Base-by-base conservation (phyloP, 2,888 invertebrate species). In the Saturnia japonica region DNA sequence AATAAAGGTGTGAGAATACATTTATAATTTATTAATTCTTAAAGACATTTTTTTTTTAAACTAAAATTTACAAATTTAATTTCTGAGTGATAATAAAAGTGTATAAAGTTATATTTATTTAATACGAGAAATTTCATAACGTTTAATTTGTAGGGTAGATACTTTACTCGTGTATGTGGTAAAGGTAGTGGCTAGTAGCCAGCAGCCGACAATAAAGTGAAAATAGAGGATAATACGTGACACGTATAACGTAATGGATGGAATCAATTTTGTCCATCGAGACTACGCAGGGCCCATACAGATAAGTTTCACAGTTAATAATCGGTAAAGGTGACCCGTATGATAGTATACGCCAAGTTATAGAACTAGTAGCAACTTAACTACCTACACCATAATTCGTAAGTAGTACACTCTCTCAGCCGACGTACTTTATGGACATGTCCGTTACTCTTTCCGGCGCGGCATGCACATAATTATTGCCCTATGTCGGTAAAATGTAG, bases 251-350 rank as follows among this genome's bases (percentile, higher is more conserved):
- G 66, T 77, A 75, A 75, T 76, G 74, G 74, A 73, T 69, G 73
- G 71, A 79, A 81, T 77, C 75, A 77, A 78, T 81, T 78, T 75
- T 68, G 71, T 71, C 69, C 73, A 73, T 76, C 68, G 71, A 67
- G 71, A 69, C 69, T 71, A 79, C 77, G 75, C 74, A 62, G 72
- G 66, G 67, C 70, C 70, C 75, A 75, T 76, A 75, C 72, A 71
- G 71, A 74, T 73, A 69, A 74, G 72, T 69, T 72, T 71, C 72
- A 67, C 67, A 70, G 62, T 69, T 67, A 66, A 69, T 74, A 71
- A 71, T 68, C 67, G 28, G 62, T 47, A 25, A 28, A 45, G 25
- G 62, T 43, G 28, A 69, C 62, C n/a, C 16, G 9, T 40, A n/a
- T 64, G 28, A 8, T 28, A 60, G 25, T n/a, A n/a, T n/a, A n/a